These are phyloP conservation scores for Goniozus legneri DNA, from an alignment of 1,140 invertebrate species.

Conservation along the genomic window DNA sequence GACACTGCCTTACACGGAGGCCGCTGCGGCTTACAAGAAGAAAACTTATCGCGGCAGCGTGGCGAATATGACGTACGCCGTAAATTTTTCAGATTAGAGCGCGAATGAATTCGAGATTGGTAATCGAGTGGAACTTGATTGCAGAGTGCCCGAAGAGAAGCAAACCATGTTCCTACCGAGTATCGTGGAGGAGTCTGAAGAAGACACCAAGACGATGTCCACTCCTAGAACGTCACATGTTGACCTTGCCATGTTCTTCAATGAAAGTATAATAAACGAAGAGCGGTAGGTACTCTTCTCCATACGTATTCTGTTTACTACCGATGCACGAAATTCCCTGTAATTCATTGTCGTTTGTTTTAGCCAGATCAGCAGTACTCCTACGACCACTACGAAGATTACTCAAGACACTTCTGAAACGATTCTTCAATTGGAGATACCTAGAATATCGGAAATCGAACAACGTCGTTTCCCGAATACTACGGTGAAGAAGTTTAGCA, in stretches of 20 bases:
- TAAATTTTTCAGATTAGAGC: slow-evolving; percentile 1
- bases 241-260: slow-evolving; percentile 31
- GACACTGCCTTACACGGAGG: slow-evolving; percentile 63
- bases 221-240: slow-evolving; percentile 39
- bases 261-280: slow-evolving; percentile 34
- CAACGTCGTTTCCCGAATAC: too few relatives aligned
- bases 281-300: slow-evolving; percentile 36
- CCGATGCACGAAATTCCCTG: slow-evolving; percentile 9
- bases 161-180: slow-evolving; percentile 61
- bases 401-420: slow-evolving; percentile 42
- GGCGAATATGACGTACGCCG: slow-evolving; percentile 61
- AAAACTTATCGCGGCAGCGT: slow-evolving; percentile 66
- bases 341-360: slow-evolving; percentile 49
- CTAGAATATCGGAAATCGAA: slow-evolving; percentile 13
- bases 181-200: slow-evolving; percentile 60
- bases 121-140: slow-evolving; percentile 8
- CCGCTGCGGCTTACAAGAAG: slow-evolving; percentile 61
- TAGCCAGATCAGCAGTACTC: slow-evolving; percentile 47
- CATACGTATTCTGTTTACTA: not conserved
- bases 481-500: too few relatives aligned
- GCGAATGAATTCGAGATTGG: not conserved
- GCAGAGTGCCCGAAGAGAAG: slow-evolving; percentile 62
- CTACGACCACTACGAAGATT: slow-evolving; percentile 36
- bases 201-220: slow-evolving; percentile 24
- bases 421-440: slow-evolving; percentile 42